phyloP scores from a whole-genome alignment of 2,113 vertebrate genomes.

The Mustela nigripes region DNA sequence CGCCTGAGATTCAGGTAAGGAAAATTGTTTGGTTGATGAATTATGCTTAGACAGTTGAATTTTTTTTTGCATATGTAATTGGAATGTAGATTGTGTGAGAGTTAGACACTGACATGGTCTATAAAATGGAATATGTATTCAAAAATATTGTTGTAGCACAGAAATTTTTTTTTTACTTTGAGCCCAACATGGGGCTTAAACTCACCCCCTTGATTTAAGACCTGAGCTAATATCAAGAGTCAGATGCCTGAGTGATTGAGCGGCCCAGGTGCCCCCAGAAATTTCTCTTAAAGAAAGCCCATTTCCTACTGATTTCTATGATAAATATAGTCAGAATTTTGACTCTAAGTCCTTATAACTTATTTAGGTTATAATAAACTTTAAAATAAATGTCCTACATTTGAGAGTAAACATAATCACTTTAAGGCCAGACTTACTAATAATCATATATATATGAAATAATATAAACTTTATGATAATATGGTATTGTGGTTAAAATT shows the following conservation, averaged over 20 bases:
- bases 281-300: conserved; percentile 10
- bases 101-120: neutral
- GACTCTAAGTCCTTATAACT: neutral
- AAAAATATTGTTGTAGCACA: neutral
- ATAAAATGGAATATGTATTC: conserved; percentile 29
- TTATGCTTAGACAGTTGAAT: conserved; percentile 31
- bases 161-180: neutral
- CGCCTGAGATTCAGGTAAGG: conserved; percentile 39
- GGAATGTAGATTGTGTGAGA: neutral
- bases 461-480: neutral
- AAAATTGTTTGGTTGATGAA: conserved; percentile 57
- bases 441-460: neutral
- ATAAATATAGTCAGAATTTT: conserved; percentile 38
- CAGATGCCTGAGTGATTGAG: neutral
- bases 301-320: neutral
- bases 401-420: neutral
- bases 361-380: conserved; percentile 42
- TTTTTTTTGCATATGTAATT: conserved; percentile 43
- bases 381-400: neutral
- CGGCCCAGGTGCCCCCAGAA: neutral
- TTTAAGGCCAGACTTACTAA: neutral
- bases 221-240: neutral
- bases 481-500: neutral
- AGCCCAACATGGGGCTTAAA: neutral
- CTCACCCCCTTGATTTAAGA: neutral